A percentile compares a stretch with the other conserved stretches of the same genome.
Conservation (phyloP, 2,888 invertebrate species). For the Baccha elongata region DNA sequence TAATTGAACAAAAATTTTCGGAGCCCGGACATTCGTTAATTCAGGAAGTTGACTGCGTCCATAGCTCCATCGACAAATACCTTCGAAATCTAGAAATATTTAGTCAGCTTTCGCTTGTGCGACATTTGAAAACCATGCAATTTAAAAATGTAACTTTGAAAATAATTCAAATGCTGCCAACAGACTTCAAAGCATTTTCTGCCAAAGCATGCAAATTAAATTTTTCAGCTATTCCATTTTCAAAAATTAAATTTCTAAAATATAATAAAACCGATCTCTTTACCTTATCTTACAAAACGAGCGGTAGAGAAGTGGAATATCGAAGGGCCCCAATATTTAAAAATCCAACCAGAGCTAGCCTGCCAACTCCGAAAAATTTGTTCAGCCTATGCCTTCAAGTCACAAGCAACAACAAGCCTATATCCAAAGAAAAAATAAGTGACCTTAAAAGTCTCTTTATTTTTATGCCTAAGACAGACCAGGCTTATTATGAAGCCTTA, state of each 20-base stretch:
- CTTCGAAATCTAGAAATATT: conserved; percentile 1
- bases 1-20: conserved; percentile 4
- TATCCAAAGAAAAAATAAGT: no score
- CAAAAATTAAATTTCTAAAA: background rate
- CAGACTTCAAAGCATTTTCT: background rate
- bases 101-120: conserved; percentile 6
- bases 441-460: background rate
- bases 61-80: conserved; percentile 10
- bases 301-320: background rate
- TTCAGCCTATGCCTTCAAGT: background rate
- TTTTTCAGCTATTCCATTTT: background rate
- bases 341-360: background rate
- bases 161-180: conserved; percentile 8
- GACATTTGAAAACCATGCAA: background rate
- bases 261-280: background rate
- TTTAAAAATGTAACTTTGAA: background rate
- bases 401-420: background rate
- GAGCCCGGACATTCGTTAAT: conserved; percentile 2
- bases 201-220: background rate
- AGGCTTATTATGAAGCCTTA: background rate
- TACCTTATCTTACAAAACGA: background rate
- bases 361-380: background rate
- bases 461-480: background rate
- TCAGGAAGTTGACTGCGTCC: conserved; percentile 8
- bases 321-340: background rate